Base-by-base conservation (phyloP, 2,797 vertebrate genomes). In the Sebastes taczanowskii region DNA sequence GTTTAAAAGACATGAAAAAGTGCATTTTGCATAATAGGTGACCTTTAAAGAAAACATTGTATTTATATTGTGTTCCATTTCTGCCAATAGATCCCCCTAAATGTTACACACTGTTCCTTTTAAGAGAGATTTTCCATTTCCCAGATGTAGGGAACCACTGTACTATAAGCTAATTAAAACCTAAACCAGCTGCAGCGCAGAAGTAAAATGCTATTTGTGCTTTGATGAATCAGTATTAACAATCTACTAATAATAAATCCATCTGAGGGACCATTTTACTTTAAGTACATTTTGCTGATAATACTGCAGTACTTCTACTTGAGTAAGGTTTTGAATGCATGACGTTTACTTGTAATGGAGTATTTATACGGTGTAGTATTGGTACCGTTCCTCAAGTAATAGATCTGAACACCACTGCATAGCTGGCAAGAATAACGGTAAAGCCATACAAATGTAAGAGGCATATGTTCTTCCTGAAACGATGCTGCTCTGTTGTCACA, bases 401-500 rank as follows among this genome's bases (percentile, higher is more conserved):
- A 29, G 2, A 32, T 66, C 20, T 13, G 32, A 62, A 53, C 46
- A 53, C 16, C 8, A 20, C 34, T 27, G 18, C 3, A 35, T 25
- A 22, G 9, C 38, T 22, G 2, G 60, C 53, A 34, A 25, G 14
- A 62, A 27, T 14, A 68, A 27, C 0, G 7, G 8, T 14, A 22
- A 59, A 59, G 32, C 66, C 20, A 35, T 58, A 16, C 49, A 55
- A 61, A 32, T 13, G 27, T 11, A 22, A 62, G 13, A 67, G 11
- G 11, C 65, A 34, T 49, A 35, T 6, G 72, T 61, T 71, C 38
- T 6, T 66, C 23, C 25, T 30, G 11, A 55, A 82, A 81, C 1
- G 29, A 75, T 13, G 46, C 61, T 16, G 4, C 32, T 58, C 55
- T 30, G 59, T 77, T 80, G 71, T 74, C 78, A 66, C 60, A 34